Base-by-base conservation (phyloP, 2,888 invertebrate genomes). In the Zygothrica quintamaculata region DNA sequence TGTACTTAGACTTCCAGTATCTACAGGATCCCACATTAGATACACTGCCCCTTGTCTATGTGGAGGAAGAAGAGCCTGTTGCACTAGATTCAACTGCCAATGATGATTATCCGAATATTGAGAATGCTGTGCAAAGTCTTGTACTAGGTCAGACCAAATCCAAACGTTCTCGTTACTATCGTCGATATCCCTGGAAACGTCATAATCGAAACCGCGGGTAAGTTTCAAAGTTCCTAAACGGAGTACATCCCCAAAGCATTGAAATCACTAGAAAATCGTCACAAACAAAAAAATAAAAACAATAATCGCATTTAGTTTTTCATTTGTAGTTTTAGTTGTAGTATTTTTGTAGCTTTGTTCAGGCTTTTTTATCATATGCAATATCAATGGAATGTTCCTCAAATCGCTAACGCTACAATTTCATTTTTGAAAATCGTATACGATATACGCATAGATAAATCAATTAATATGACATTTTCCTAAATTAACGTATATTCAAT, bases 171-270 rank as follows among this genome's bases (percentile, higher is more conserved):
- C 92, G 93, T 58, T 93, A 93, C 77, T 93, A 93, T 84, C 91
- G 93, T 65, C 92, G 93, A 70, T 93, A 93, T 89, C 93, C 94
- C 16, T 93, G 93, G 93, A 94, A 94, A 84, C 91, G 93, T 44
- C 93, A 93, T 80, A 93, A 92, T 62, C 89, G 91, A 84, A 91
- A 90, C 70, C 88, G 89, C 55, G 87, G 89, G 91, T 92, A 76
- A 87, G 87, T 57, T 22, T 37, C 26, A 37, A n/a, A n/a, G 7
- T 15, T 3, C 34, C 9, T 31, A 12, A 37, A 8, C 36, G 25
- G 46, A 8, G 34, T 22, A 12, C 16, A 39, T 9, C 8, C 8
- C 16, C 25, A 33, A 25, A 66, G 12, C 26, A 25, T n/a, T n/a
- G n/a, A n/a, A 55, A 16, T 34, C 47, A 51, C 42, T 25, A 33